Conservation (phyloP, 2,797 vertebrate species). For the Enteromius afrohamiltoni region DNA sequence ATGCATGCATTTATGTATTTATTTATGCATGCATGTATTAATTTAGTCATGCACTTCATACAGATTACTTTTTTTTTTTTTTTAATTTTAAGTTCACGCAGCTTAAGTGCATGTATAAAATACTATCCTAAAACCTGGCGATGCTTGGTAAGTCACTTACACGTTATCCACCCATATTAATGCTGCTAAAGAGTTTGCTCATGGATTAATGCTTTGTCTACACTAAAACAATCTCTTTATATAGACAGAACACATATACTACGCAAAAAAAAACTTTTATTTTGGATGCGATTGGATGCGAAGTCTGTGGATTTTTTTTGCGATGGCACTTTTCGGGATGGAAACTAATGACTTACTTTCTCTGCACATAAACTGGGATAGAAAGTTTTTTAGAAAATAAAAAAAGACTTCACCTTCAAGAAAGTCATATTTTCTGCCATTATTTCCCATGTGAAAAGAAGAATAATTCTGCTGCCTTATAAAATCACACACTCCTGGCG, state of each 20-base stretch:
- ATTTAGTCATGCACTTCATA: background rate
- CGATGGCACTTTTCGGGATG: background rate
- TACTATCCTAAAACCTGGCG: background rate
- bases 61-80: background rate
- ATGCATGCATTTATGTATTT: background rate
- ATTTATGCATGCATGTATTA: too few relatives aligned
- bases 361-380: background rate
- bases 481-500: conserved; percentile 38
- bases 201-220: background rate
- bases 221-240: background rate
- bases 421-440: background rate
- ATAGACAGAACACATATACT: too few relatives aligned
- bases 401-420: background rate
- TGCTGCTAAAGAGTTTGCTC: conserved; percentile 14
- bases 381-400: background rate
- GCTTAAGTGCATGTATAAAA: background rate
- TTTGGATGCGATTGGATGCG: too few relatives aligned
- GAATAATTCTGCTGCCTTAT: conserved; percentile 43
- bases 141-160: background rate
- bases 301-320: too few relatives aligned
- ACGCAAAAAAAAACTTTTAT: too few relatives aligned
- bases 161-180: background rate
- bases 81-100: too few relatives aligned
- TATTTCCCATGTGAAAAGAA: conserved; percentile 41
- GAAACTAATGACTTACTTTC: background rate